These are phyloP conservation scores for Scolanthus callimorphus DNA, from an alignment of 92 coral and sea anemone genomes.

Conservation along the genomic window DNA sequence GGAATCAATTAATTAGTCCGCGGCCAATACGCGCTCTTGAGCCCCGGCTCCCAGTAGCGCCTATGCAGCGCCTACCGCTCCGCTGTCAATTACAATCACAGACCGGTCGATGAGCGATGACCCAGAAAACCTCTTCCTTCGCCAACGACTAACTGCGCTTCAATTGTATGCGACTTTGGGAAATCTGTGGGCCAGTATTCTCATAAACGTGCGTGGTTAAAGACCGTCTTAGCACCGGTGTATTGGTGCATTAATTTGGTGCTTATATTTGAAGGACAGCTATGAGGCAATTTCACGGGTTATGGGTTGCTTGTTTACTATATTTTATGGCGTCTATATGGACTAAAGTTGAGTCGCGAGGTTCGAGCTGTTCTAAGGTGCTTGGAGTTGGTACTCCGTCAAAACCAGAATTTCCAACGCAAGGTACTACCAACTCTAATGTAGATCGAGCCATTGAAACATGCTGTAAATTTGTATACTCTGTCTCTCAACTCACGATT, in stretches of 20 bases:
- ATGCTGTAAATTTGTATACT: background rate
- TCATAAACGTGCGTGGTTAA: too few species aligned
- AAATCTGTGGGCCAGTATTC: too few species aligned
- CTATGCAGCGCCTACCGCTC: background rate
- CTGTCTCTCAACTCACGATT: constrained; percentile 15
- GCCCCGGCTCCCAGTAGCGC: background rate
- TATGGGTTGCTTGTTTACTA: constrained; percentile 1
- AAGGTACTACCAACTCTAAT: constrained; percentile 37
- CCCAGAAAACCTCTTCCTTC: background rate
- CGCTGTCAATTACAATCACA: constrained; percentile 1
- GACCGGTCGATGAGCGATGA: constrained; percentile 1
- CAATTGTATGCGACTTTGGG: background rate
- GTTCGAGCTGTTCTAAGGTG: constrained; percentile 51
- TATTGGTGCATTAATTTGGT: too few species aligned
- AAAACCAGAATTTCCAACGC: constrained; percentile 29
- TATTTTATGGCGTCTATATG: constrained; percentile 17
- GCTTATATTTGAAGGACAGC: background rate
- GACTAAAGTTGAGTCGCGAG: constrained; percentile 13
- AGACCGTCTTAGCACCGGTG: too few species aligned
- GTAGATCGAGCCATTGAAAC: constrained; percentile 18
- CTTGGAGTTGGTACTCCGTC: constrained; percentile 42
- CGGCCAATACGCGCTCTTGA: background rate
- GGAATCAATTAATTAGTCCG: constrained; percentile 1
- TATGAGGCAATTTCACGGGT: background rate
- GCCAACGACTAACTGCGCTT: background rate